Conservation (phyloP, 2,888 invertebrate genomes). For the Oxyscelio sp. region DNA sequence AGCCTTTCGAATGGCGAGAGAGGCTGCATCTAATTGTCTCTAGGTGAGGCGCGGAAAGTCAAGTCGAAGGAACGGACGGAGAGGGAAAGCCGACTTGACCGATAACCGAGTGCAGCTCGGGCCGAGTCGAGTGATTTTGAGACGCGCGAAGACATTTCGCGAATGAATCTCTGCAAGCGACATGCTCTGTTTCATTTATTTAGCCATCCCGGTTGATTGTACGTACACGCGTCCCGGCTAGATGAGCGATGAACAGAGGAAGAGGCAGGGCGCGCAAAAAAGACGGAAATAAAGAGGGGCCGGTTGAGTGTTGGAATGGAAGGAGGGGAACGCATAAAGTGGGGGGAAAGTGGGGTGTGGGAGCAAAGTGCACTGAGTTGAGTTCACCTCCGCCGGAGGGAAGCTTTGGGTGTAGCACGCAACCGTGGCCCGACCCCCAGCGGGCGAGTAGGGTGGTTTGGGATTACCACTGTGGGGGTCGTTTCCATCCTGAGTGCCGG, state of each 20-base stretch:
- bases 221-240: constrained; percentile 22
- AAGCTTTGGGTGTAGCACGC: constrained; percentile 86
- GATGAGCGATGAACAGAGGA: constrained; percentile 60
- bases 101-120: constrained; percentile 13
- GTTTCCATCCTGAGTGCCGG: constrained; percentile 12
- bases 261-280: constrained; percentile 62
- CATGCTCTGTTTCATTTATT: constrained; percentile 37
- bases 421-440: constrained; percentile 72
- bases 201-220: constrained; percentile 28
- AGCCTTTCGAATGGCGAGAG: not conserved
- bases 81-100: constrained; percentile 28
- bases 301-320: constrained; percentile 68
- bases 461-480: constrained; percentile 81
- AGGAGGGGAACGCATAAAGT: constrained; percentile 87
- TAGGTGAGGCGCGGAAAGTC: not conserved
- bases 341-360: constrained; percentile 88
- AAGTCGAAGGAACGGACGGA: constrained; percentile 8
- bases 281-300: constrained; percentile 71
- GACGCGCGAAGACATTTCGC: constrained; percentile 27
- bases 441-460: constrained; percentile 81
- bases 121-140: constrained; percentile 14
- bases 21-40: not conserved
- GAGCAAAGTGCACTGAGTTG: constrained; percentile 89
- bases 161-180: constrained; percentile 37
- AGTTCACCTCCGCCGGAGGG: constrained; percentile 86